phyloP scores from a whole-genome alignment of 2,113 vertebrate genomes.

The Clarias magur region DNA sequence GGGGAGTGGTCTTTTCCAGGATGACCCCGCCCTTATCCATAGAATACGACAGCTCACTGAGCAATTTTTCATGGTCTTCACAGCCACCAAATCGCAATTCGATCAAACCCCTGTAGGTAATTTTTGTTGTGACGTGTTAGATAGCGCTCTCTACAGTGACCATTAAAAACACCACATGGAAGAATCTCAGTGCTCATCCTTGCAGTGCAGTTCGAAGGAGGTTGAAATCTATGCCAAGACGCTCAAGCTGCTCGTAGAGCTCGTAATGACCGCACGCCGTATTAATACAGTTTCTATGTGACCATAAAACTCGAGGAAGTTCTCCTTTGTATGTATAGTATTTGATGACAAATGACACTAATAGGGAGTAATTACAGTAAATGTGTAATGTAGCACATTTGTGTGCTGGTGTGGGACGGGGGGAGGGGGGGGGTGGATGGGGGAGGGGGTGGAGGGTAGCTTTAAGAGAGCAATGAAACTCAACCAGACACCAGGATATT shows the following conservation, averaged over 20 bases:
- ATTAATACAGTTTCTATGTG: background rate
- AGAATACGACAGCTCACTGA: background rate
- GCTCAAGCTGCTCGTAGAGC: background rate
- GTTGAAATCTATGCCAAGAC: background rate
- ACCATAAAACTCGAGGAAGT: background rate
- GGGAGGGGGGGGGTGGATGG: background rate
- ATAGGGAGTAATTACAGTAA: background rate
- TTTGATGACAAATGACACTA: background rate
- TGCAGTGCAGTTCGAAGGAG: background rate
- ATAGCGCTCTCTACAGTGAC: background rate
- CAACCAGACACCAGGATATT: background rate
- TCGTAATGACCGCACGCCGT: background rate
- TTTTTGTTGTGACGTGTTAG: background rate
- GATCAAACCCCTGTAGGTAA: background rate
- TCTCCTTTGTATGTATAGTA: background rate
- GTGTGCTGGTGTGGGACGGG: background rate
- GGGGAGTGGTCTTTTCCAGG: background rate
- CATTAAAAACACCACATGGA: background rate
- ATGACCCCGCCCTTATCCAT: background rate
- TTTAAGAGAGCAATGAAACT: background rate
- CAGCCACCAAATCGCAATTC: background rate
- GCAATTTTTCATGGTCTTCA: background rate
- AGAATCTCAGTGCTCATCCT: background rate
- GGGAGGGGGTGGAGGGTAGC: background rate
- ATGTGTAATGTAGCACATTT: background rate